These are phyloP conservation scores for Ceratitis capitata DNA, from an alignment of 1,140 invertebrate species.

Conservation along the genomic window DNA sequence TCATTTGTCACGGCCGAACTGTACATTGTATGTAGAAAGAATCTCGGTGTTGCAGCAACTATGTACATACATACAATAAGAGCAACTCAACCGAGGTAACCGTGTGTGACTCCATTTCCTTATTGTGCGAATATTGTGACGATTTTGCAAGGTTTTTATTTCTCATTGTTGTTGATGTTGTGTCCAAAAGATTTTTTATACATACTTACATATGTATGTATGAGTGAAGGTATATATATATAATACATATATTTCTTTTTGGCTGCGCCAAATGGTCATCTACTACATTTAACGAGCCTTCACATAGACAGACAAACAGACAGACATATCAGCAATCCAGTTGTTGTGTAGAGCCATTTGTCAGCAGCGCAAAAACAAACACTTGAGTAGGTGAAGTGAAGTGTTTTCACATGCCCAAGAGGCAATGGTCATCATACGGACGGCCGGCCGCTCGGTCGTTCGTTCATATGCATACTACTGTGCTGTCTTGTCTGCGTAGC, in stretches of 20 bases:
- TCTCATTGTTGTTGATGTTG: neutral
- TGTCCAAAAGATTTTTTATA: neutral
- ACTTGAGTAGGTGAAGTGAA: neutral
- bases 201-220: neutral
- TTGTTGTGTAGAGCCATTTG: neutral
- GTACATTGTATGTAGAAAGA: slow-evolving; percentile 15
- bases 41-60: neutral
- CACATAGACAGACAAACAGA: no score
- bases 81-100: neutral
- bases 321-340: neutral
- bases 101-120: slow-evolving; percentile 3
- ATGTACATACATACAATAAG: neutral
- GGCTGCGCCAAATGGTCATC: neutral
- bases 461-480: no score
- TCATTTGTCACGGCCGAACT: neutral
- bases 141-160: neutral
- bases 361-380: slow-evolving; percentile 1
- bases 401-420: neutral
- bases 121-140: slow-evolving; percentile 20
- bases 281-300: neutral
- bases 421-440: neutral
- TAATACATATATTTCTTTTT: neutral
- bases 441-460: no score
- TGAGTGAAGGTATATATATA: no score
- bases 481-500: neutral